Evolutionary conservation across 1,140 invertebrate species (phyloP), one percentile per base, ranked within the genome.

Genomic region (Pararge aegeria): DNA sequence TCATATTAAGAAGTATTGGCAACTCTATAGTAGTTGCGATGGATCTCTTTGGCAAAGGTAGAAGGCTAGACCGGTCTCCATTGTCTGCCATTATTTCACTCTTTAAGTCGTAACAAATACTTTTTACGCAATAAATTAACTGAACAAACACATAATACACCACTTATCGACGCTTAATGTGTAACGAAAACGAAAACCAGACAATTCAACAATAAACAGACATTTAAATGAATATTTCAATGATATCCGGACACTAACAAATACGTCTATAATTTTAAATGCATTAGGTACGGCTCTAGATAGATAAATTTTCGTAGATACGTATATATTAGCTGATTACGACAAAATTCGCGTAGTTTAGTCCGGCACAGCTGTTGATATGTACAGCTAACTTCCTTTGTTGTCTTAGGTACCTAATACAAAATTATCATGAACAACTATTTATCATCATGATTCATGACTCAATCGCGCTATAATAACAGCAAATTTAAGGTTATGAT

Each of bases 21-120:
- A 84, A 57, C 58, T 87, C 83, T 52, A 87, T 71, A 7, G 80
- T 70, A 15, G 78, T 70, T 29, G 56, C 55, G 56, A 74, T 76
- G 13, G 72, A 68, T 68, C 67, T 78, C 51, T 70, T 75, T 10
- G 59, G 59, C 18, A 55, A n/a, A 18, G 59, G 59, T 4, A 61
- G 18, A 0, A 24, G 44, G n/a, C 29, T 34, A 5, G 51, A 24
- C 9, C 21, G 24, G 16, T 55, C 53, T 15, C 24, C 38, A 44
- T 46, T 21, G 18, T 60, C 6, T n/a, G 29, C 4, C 57, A 60
- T 60, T 53, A 1, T 46, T 20, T 16, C 18, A 18, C 13, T 38
- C 12, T 1, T 4, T n/a, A 38, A 15, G 2, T 24, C 24, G 24
- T 24, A 24, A 42, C 5, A 3, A 15, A 15, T 3, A 40, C 10